phyloP scores from a whole-genome alignment of 2,888 invertebrate species.

The Dasypogon diadema region DNA sequence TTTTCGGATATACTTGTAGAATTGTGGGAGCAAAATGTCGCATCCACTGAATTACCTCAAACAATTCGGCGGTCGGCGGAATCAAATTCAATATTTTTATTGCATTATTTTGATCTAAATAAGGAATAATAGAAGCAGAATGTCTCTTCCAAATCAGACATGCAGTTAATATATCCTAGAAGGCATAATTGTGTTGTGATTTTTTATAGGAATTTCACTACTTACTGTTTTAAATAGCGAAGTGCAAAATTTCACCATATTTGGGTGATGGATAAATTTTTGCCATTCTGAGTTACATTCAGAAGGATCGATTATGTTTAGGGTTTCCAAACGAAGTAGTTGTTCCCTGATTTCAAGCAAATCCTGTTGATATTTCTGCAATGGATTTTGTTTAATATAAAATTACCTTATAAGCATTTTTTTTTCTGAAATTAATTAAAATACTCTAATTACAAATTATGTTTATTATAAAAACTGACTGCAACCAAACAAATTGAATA shows the following conservation, averaged over 20 bases:
- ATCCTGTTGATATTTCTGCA: constrained; percentile 58
- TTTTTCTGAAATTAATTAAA: too few relatives aligned
- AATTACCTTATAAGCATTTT: too few relatives aligned
- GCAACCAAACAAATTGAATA: too few relatives aligned
- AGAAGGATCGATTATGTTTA: constrained; percentile 67
- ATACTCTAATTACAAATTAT: too few relatives aligned
- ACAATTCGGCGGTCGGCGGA: constrained; percentile 64
- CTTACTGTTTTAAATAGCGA: constrained; percentile 61
- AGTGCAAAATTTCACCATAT: constrained; percentile 63
- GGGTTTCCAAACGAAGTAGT: constrained; percentile 65
- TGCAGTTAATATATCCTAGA: constrained; percentile 64
- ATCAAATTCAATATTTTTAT: constrained; percentile 63
- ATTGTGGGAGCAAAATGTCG: constrained; percentile 66
- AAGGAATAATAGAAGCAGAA: constrained; percentile 62
- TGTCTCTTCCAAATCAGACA: constrained; percentile 67
- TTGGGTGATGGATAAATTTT: constrained; percentile 66
- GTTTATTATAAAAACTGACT: too few relatives aligned
- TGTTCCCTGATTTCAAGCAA: constrained; percentile 66
- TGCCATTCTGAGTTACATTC: constrained; percentile 67
- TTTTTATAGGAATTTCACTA: neutral
- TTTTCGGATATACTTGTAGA: constrained; percentile 64
- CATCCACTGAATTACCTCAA: constrained; percentile 66
- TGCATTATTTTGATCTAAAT: constrained; percentile 62
- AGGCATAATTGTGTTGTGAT: too few relatives aligned
- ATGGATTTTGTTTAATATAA: too few relatives aligned